A percentile compares a stretch with the other conserved stretches of the same genome.
Evolutionary conservation across 53 echinoderm and acorn worm genomes (phyloP).

Genomic region (Apostichopus leukothele): DNA sequence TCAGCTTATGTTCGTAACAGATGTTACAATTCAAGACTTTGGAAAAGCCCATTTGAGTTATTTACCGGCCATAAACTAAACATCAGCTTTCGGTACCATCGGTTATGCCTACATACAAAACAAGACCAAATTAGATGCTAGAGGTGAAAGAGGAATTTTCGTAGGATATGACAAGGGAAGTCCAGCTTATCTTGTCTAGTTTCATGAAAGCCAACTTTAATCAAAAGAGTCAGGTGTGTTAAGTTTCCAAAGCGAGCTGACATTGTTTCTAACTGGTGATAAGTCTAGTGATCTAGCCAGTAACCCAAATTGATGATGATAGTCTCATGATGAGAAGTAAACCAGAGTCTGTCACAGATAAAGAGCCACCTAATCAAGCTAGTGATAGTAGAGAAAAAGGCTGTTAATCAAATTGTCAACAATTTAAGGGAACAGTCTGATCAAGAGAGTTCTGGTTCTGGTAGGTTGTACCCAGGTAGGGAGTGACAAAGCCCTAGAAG

Average conservation of each 20-base stretch:
- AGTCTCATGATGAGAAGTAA: background rate
- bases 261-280: no score
- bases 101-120: slow-evolving; percentile 49
- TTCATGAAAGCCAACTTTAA: background rate
- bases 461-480: no score
- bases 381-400: background rate
- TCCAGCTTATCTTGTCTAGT: slow-evolving; percentile 48
- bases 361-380: no score
- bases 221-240: slow-evolving; percentile 15
- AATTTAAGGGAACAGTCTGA: background rate
- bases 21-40: slow-evolving; percentile 41
- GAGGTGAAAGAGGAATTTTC: slow-evolving; percentile 25
- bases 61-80: slow-evolving; percentile 42
- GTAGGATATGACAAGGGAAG: slow-evolving; percentile 46
- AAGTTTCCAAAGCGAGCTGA: background rate
- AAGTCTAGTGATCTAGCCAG: background rate
- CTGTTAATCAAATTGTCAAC: background rate
- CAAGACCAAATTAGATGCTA: slow-evolving; percentile 38
- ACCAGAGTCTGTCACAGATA: no score
- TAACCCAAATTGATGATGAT: background rate
- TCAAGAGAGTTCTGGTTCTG: no score
- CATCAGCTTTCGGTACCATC: slow-evolving; percentile 30
- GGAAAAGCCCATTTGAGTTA: slow-evolving; percentile 25
- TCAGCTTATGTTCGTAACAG: slow-evolving; percentile 52
- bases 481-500: no score